Conservation (phyloP, 1,140 invertebrate species). For the Apolygus lucorum region DNA sequence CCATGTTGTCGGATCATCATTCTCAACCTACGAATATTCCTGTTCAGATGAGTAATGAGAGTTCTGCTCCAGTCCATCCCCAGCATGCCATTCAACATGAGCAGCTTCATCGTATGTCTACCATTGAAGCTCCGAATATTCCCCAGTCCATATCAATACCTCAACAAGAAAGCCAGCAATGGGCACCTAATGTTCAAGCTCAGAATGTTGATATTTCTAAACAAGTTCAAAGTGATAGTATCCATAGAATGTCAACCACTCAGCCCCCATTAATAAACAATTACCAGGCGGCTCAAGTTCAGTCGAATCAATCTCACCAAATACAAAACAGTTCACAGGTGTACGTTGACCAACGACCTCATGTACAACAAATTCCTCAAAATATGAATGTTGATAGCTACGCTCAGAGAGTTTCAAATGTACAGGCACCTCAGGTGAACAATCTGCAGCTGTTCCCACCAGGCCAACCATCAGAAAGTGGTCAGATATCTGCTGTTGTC, state of each 20-base stretch:
- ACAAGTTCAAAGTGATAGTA: conserved; percentile 31
- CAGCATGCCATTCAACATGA: not conserved
- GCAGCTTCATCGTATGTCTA: conserved; percentile 3
- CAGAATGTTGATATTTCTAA: conserved; percentile 37
- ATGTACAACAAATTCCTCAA: not conserved
- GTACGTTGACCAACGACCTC: not conserved
- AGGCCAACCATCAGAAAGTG: not conserved
- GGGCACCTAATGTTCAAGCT: not conserved
- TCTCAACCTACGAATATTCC: too few species aligned
- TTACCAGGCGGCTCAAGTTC: not conserved
- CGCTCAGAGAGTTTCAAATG: conserved; percentile 15
- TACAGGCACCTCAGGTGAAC: conserved; percentile 18
- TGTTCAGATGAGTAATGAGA: too few species aligned
- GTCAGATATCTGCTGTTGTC: not conserved
- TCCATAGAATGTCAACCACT: conserved; percentile 18
- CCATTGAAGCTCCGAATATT: not conserved
- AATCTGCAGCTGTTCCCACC: not conserved
- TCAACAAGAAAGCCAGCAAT: not conserved
- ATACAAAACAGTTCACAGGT: not conserved
- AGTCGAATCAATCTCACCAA: not conserved
- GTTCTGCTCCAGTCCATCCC: not conserved
- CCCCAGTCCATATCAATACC: conserved; percentile 30
- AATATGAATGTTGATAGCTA: not conserved
- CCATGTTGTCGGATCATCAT: too few species aligned
- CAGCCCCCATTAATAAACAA: conserved; percentile 35